Evolutionary conservation across 92 coral and sea anemone species (phyloP).

Genomic region (Meandrina meandrites): DNA sequence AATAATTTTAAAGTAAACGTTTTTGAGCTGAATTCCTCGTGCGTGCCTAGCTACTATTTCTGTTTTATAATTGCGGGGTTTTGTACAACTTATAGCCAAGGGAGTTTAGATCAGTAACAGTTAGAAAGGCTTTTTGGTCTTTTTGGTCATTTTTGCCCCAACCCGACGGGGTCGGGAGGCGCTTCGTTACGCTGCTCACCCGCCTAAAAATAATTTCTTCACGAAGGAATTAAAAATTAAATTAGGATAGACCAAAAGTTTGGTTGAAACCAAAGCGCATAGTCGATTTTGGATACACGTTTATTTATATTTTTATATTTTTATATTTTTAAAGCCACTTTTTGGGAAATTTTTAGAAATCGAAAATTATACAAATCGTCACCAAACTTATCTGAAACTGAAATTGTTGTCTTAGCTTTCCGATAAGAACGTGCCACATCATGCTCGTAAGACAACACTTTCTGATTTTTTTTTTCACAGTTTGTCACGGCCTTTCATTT

Average conservation of each 20-base stretch:
- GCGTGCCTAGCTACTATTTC: not conserved
- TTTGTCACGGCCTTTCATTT: too few relatives aligned
- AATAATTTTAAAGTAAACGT: not conserved
- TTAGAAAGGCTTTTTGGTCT: not conserved
- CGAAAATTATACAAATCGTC: too few relatives aligned
- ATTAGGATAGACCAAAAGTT: not conserved
- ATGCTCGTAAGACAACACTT: not conserved
- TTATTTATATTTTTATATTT: too few relatives aligned
- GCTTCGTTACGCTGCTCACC: not conserved
- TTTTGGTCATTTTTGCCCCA: not conserved
- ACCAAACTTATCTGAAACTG: too few relatives aligned
- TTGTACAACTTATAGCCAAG: too few relatives aligned
- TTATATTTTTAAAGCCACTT: not conserved
- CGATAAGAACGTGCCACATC: not conserved
- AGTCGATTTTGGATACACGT: not conserved
- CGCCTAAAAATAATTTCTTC: not conserved
- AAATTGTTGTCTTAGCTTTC: not conserved
- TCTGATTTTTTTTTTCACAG: not conserved
- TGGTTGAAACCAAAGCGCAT: not conserved
- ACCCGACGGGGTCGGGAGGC: not conserved
- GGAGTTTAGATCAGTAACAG: not conserved
- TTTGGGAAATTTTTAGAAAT: too few relatives aligned
- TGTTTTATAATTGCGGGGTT: not conserved
- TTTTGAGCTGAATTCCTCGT: not conserved
- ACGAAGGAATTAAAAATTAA: not conserved